Percentiles rank a stretch among this genome's conserved stretches.
phyloP scores from a whole-genome alignment of 2,113 vertebrate genomes.

The Girardinichthys multiradiatus region DNA sequence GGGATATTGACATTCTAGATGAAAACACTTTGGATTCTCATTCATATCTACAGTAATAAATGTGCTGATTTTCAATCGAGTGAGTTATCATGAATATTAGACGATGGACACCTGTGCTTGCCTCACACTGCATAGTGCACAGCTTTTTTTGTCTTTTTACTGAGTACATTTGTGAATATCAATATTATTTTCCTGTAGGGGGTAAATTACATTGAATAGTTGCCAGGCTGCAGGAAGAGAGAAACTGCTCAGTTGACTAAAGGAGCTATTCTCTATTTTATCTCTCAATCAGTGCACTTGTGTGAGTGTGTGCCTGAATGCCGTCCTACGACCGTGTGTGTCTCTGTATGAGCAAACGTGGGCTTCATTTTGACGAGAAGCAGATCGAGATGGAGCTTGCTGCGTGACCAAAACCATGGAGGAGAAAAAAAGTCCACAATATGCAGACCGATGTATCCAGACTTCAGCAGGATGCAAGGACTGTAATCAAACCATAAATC shows the following conservation, averaged over 20 bases:
- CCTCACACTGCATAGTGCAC: conserved; percentile 34
- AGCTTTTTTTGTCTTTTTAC: conserved; percentile 26
- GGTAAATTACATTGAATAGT: conserved; percentile 70
- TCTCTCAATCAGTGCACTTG: conserved; percentile 65
- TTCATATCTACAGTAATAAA: conserved; percentile 43
- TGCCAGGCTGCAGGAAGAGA: conserved; percentile 61
- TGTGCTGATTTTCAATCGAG: conserved; percentile 34
- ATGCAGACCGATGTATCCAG: conserved; percentile 61
- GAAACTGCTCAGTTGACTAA: conserved; percentile 55
- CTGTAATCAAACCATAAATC: conserved; percentile 82
- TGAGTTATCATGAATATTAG: conserved; percentile 45
- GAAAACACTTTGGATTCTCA: conserved; percentile 28
- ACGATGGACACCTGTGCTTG: conserved; percentile 51
- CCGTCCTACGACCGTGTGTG: conserved; percentile 6
- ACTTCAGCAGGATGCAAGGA: conserved; percentile 69
- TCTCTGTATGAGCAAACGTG: conserved; percentile 20
- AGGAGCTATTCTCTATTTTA: conserved; percentile 72
- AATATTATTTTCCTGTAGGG: conserved; percentile 68
- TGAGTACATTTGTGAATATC: conserved; percentile 63
- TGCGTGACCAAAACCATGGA: conserved; percentile 61
- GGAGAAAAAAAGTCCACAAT: conserved; percentile 66
- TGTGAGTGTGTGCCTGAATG: conserved; percentile 9
- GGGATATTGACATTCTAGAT: conserved; percentile 38
- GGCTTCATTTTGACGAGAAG: conserved; percentile 52
- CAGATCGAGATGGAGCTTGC: conserved; percentile 47